Conservation (phyloP, 1,140 invertebrate genomes). For the Drosophila triauraria region DNA sequence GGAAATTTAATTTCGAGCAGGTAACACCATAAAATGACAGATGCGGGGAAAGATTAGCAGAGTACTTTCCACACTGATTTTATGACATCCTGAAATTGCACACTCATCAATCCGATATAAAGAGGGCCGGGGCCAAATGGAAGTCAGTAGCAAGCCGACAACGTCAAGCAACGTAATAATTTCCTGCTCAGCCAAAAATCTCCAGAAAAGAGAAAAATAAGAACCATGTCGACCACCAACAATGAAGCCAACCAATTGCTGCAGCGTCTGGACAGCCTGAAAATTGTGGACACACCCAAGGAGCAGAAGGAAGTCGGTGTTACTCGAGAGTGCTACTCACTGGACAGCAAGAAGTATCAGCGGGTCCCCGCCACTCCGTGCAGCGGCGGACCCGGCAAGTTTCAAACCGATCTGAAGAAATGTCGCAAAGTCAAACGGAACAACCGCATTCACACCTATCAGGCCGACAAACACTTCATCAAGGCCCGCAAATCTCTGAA, state of each 20-base stretch:
- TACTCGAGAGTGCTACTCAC: slow-evolving; percentile 55
- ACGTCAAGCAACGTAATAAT: slow-evolving; percentile 18
- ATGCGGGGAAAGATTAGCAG: slow-evolving; percentile 21
- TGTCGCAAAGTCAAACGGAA: slow-evolving; percentile 63
- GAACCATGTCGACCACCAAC: slow-evolving; percentile 37
- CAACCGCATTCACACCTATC: slow-evolving; percentile 55
- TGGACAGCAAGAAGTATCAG: slow-evolving; percentile 40
- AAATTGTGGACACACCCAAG: slow-evolving; percentile 62
- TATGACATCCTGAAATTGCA: slow-evolving; percentile 50
- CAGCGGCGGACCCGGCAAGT: slow-evolving; percentile 31
- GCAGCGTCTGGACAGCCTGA: slow-evolving; percentile 48
- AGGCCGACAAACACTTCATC: slow-evolving; percentile 54
- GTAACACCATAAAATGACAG: slow-evolving; percentile 54
- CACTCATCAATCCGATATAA: slow-evolving; percentile 52
- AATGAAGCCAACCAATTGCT: slow-evolving; percentile 56
- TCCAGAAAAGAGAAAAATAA: neutral
- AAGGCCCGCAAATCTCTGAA: slow-evolving; percentile 69
- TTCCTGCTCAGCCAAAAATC: neutral
- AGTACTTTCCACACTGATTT: slow-evolving; percentile 43
- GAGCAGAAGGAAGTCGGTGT: slow-evolving; percentile 27
- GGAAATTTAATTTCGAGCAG: slow-evolving; percentile 43
- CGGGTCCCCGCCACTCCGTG: slow-evolving; percentile 62
- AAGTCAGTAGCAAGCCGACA: slow-evolving; percentile 54
- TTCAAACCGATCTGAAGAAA: slow-evolving; percentile 66
- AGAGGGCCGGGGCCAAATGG: slow-evolving; percentile 10